Evolutionary conservation across 1,140 invertebrate species (phyloP).

Genomic region (Drosophila varians): DNA sequence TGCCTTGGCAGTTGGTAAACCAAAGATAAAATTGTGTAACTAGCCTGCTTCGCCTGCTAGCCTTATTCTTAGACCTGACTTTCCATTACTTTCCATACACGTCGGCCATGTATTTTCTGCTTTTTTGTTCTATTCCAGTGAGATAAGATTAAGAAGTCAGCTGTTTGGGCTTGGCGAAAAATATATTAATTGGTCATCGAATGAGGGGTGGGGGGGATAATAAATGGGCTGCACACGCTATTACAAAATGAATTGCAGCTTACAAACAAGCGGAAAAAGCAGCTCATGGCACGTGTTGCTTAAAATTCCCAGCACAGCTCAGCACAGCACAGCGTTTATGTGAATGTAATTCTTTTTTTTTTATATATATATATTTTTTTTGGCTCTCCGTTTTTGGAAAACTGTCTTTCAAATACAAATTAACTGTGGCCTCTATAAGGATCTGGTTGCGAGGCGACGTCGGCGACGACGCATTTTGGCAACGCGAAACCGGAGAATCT

Average conservation of each 20-base stretch:
- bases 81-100: neutral
- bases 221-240: conserved; percentile 8
- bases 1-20: conserved; percentile 19
- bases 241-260: conserved; percentile 46
- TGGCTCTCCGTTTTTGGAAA: conserved; percentile 12
- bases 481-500: conserved; percentile 28
- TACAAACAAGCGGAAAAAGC: conserved; percentile 73
- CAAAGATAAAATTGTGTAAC: conserved; percentile 61
- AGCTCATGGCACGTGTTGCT: conserved; percentile 69
- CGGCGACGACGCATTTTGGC: conserved; percentile 59
- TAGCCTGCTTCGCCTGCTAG: neutral
- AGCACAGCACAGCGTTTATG: conserved; percentile 5
- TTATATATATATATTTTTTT: neutral
- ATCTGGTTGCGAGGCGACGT: conserved; percentile 33
- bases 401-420: conserved; percentile 31
- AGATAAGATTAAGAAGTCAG: conserved; percentile 47
- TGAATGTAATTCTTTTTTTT: neutral
- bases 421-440: conserved; percentile 63
- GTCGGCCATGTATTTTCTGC: neutral
- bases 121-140: neutral
- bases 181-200: conserved; percentile 24
- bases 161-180: conserved; percentile 25
- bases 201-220: conserved; percentile 2
- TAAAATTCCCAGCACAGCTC: conserved; percentile 44
- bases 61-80: conserved; percentile 3